Conservation (phyloP, 2,113 vertebrate genomes). For the Cololabis saira region DNA sequence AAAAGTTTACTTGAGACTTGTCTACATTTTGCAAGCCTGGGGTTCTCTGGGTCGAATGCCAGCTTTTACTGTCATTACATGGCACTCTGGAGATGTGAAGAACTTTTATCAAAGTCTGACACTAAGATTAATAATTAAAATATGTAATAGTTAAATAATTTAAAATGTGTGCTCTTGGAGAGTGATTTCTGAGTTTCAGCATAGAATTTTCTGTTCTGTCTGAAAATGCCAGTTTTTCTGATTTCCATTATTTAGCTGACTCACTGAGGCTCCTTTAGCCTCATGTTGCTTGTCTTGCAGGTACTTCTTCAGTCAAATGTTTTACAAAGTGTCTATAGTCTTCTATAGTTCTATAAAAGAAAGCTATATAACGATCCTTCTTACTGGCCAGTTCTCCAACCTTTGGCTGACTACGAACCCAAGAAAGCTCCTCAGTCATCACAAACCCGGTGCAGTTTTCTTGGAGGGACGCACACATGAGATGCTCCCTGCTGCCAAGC, state of each 20-base stretch:
- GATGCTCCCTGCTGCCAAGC: conserved; percentile 45
- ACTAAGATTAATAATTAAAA: conserved; percentile 61
- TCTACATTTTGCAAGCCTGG: too few species aligned
- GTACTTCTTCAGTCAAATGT: conserved; percentile 7
- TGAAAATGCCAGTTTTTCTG: conserved; percentile 28
- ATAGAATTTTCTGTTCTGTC: conserved; percentile 30
- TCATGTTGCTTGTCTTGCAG: neutral
- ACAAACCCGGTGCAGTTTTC: conserved; percentile 37
- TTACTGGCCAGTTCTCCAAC: conserved; percentile 21
- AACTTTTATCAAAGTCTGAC: conserved; percentile 49
- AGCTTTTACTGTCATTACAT: conserved; percentile 34
- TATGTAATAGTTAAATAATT: conserved; percentile 58
- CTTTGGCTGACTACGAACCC: conserved; percentile 45
- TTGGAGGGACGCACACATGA: conserved; percentile 44
- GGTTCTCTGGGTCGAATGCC: neutral
- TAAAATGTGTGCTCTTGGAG: conserved; percentile 18
- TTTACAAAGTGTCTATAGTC: conserved; percentile 1
- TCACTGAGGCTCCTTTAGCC: neutral
- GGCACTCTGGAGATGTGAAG: conserved; percentile 31
- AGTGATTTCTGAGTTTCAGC: conserved; percentile 47
- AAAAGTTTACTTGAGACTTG: too few species aligned
- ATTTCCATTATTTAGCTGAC: neutral
- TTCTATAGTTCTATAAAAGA: too few species aligned
- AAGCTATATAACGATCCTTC: too few species aligned
- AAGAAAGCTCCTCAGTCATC: conserved; percentile 43